Percentiles rank a stretch among this genome's conserved stretches.
Conservation (phyloP, 2,888 invertebrate genomes). For the Chironomus riparius region DNA sequence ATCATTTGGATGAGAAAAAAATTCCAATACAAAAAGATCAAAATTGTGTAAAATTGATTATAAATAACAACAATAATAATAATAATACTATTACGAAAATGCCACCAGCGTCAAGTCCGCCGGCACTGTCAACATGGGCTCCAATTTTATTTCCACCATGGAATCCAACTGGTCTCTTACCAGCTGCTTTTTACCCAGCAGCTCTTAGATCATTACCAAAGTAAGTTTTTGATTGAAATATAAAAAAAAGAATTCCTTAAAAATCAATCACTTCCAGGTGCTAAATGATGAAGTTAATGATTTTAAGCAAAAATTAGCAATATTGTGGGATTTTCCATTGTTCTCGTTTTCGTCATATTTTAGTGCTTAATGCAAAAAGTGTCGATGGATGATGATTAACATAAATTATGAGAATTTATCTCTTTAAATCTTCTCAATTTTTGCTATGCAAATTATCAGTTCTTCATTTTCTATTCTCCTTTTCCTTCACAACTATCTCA, state of each 20-base stretch:
- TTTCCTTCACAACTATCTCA: no score
- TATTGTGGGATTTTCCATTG: slow-evolving; percentile 2
- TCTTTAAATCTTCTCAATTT: neutral
- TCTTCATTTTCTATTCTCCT: neutral
- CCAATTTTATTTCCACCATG: slow-evolving; percentile 66
- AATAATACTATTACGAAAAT: neutral
- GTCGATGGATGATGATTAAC: neutral
- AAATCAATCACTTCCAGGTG: slow-evolving; percentile 19
- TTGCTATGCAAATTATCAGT: no score
- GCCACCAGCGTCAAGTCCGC: neutral
- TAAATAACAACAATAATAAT: no score
- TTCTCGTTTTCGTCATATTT: neutral
- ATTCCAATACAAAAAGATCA: no score
- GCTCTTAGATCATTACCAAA: slow-evolving; percentile 62
- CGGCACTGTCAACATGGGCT: slow-evolving; percentile 46
- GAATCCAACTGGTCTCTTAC: slow-evolving; percentile 45
- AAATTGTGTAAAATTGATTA: neutral
- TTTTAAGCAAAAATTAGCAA: neutral
- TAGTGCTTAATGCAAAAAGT: neutral
- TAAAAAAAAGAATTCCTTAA: neutral
- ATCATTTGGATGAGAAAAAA: neutral
- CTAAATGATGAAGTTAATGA: neutral
- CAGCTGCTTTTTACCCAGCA: slow-evolving; percentile 61
- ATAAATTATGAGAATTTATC: slow-evolving; percentile 5
- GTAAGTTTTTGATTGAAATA: slow-evolving; percentile 45